phyloP scores from a whole-genome alignment of 1,140 invertebrate genomes.

The Tribolium castaneum region DNA sequence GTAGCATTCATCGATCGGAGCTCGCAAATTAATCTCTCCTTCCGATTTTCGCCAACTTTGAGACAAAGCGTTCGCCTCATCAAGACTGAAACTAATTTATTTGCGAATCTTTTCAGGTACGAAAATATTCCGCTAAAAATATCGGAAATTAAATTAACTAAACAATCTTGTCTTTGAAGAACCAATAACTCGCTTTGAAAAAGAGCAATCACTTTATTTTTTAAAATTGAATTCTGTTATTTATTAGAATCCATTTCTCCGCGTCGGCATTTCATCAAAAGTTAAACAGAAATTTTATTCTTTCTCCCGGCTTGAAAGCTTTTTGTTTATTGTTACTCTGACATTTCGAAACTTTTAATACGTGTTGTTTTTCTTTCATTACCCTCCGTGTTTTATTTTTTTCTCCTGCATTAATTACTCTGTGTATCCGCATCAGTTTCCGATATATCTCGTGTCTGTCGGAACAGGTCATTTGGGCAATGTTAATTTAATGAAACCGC shows the following conservation, averaged over 20 bases:
- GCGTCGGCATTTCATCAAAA: too few relatives aligned
- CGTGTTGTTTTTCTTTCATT: not conserved
- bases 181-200: not conserved
- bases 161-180: not conserved
- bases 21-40: not conserved
- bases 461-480: not conserved
- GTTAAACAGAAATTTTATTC: too few relatives aligned
- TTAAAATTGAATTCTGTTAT: too few relatives aligned
- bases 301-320: too few relatives aligned
- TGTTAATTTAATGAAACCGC: conserved; percentile 19
- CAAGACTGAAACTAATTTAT: not conserved
- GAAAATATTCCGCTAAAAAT: not conserved
- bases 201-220: not conserved
- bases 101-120: not conserved
- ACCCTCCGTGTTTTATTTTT: not conserved
- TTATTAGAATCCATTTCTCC: too few relatives aligned
- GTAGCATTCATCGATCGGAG: conserved; percentile 9
- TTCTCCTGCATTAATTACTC: not conserved
- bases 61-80: not conserved
- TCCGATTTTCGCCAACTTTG: not conserved
- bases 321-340: too few relatives aligned
- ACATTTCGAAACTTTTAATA: not conserved
- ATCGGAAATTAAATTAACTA: not conserved
- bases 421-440: not conserved
- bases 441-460: not conserved